Base-by-base conservation (phyloP, 2,888 invertebrate species). In the Pollenia griseotomentosa region DNA sequence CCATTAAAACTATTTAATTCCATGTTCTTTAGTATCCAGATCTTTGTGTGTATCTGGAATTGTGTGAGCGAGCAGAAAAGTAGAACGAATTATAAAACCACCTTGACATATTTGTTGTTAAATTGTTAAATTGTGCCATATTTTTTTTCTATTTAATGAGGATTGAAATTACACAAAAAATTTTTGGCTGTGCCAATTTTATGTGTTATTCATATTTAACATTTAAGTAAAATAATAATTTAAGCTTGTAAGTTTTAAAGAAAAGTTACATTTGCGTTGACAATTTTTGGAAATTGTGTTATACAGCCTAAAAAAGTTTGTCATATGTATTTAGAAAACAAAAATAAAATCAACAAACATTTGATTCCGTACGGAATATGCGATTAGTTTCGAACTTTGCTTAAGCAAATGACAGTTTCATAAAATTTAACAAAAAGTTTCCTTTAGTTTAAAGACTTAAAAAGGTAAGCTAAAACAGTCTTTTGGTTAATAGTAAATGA, bases 41-140 rank as follows among this genome's bases (percentile, higher is more conserved):
- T 63, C 57, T 9, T 40, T 66, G 40, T 63, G 14, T 44, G 16
- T 4, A 12, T 42, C 8, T 53, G 16, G 23, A 40, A 48, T 48
- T 48, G 70, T 16, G 48, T 48, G n/a, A 23, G 48, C 12, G 8
- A 14, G 7, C n/a, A 33, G 6, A 33, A 33, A 33, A 33, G 33
- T 33, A 33, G 33, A 59, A 9, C 48, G 12, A 61, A 44, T 33
- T 79, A 66, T 70, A 44, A 48, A 70, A 78, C 46, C 55, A 75
- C 80, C 71, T 78, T 86, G 82, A 74, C 82, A 78, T 74, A 71
- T 77, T 81, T 85, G 53, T 51, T 85, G 16, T 59, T 68, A 66
- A 33, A 33, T n/a, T n/a, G 4, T 44, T 61, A 66, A 70, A 77
- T 65, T 48, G 53, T 57, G 40, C 40, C 46, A 12, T 55, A 55